phyloP scores from a whole-genome alignment of 2,797 vertebrate species.

The Myotis myotis region DNA sequence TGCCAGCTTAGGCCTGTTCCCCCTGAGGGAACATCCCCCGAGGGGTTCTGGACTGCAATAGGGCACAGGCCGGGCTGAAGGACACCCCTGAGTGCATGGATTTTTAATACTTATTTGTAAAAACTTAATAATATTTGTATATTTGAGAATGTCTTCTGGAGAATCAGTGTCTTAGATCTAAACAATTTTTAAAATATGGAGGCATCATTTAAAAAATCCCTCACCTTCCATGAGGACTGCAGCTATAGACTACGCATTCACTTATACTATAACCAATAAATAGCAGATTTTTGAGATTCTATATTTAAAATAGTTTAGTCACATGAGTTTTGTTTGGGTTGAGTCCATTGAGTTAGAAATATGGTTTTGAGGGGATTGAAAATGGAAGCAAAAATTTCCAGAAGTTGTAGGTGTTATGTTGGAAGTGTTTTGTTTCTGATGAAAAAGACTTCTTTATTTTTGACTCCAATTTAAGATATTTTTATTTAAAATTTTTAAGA shows the following conservation, averaged over 20 bases:
- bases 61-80: no score
- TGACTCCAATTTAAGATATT: conserved; percentile 51
- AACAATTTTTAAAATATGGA: conserved; percentile 23
- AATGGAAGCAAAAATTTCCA: conserved; percentile 48
- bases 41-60: no score
- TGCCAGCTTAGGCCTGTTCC: no score
- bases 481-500: conserved; percentile 65
- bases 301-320: conserved; percentile 49
- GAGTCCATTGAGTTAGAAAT: conserved; percentile 36
- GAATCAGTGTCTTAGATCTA: not conserved
- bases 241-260: conserved; percentile 27
- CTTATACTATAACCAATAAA: conserved; percentile 41
- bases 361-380: not conserved
- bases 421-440: conserved; percentile 54
- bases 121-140: not conserved
- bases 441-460: conserved; percentile 34
- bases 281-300: conserved; percentile 21
- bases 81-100: not conserved
- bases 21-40: no score
- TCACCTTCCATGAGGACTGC: not conserved
- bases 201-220: not conserved
- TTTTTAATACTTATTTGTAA: not conserved
- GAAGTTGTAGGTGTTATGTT: conserved; percentile 57
- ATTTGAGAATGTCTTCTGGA: not conserved
- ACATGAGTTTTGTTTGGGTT: conserved; percentile 49